Conservation (phyloP, 2,888 invertebrate species). For the Philaethria dido region DNA sequence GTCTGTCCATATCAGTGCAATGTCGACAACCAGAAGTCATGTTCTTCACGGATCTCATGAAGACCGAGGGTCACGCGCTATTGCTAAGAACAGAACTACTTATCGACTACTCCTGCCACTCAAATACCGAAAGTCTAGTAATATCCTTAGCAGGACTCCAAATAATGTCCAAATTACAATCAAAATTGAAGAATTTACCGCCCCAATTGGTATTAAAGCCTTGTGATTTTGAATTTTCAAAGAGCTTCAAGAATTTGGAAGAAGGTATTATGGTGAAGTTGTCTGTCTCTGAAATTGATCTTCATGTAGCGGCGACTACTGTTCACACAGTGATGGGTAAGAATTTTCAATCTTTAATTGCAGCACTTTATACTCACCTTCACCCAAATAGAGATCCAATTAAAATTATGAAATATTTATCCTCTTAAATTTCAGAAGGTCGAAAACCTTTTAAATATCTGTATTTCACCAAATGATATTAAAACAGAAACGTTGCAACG, state of each 20-base stretch:
- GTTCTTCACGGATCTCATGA: slow-evolving; percentile 87
- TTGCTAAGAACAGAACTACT: slow-evolving; percentile 88
- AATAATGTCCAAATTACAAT: slow-evolving; percentile 84
- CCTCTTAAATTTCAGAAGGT: no score
- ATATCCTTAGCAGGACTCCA: slow-evolving; percentile 69
- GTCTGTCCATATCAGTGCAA: slow-evolving; percentile 88
- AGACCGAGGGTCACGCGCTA: slow-evolving; percentile 85
- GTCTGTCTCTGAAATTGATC: slow-evolving; percentile 86
- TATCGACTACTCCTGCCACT: slow-evolving; percentile 87
- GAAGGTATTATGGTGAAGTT: slow-evolving; percentile 87
- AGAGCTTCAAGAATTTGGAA: slow-evolving; percentile 84
- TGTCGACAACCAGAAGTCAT: slow-evolving; percentile 91
- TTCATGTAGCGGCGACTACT: slow-evolving; percentile 89
- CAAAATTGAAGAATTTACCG: slow-evolving; percentile 76
- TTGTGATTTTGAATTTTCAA: slow-evolving; percentile 88
- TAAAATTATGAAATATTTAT: no score
- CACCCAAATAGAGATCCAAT: no score
- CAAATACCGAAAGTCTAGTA: slow-evolving; percentile 86
- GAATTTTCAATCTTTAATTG: slow-evolving; percentile 34
- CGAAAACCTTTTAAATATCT: no score
- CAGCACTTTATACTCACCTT: no score
- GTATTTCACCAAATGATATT: no score
- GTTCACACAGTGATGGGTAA: slow-evolving; percentile 87
- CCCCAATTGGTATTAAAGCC: slow-evolving; percentile 86
- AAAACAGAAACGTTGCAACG: no score